phyloP scores from a whole-genome alignment of 2,888 invertebrate genomes.

The Octonoba sinensis region DNA sequence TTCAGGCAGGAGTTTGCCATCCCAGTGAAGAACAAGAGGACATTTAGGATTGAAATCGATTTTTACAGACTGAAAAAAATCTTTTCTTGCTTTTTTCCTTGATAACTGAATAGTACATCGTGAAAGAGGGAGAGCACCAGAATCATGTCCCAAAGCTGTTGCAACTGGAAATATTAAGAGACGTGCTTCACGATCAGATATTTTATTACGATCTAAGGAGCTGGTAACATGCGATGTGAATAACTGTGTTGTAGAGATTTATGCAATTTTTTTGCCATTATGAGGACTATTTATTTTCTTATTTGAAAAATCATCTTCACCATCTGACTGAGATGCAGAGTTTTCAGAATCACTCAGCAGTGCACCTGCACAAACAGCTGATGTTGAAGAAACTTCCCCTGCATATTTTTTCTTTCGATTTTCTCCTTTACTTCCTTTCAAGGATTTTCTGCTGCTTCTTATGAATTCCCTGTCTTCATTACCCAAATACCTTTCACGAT shows the following conservation, averaged over 20 bases:
- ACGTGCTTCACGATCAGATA: constrained; percentile 10
- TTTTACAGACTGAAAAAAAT: not conserved
- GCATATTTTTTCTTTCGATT: not conserved
- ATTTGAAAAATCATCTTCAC: no score
- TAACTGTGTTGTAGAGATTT: not conserved
- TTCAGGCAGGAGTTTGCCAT: not conserved
- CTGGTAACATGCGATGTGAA: no score
- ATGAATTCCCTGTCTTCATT: no score
- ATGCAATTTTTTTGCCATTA: not conserved
- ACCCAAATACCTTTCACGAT: no score
- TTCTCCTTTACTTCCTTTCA: constrained; percentile 2
- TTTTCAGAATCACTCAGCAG: no score
- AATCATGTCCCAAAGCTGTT: constrained; percentile 12
- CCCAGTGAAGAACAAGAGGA: constrained; percentile 1
- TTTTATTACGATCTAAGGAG: no score
- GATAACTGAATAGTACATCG: constrained; percentile 8
- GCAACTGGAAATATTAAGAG: constrained; percentile 3
- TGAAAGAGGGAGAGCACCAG: not conserved
- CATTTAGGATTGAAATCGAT: not conserved
- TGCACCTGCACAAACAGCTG: not conserved
- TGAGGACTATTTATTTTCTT: not conserved
- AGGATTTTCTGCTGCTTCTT: constrained; percentile 4
- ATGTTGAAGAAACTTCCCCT: not conserved
- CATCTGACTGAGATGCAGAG: no score
- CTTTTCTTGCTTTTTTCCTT: constrained; percentile 8